A percentile compares a stretch with the other conserved stretches of the same genome.
phyloP scores from a whole-genome alignment of 2,113 vertebrate genomes.

The Caranx melampygus region DNA sequence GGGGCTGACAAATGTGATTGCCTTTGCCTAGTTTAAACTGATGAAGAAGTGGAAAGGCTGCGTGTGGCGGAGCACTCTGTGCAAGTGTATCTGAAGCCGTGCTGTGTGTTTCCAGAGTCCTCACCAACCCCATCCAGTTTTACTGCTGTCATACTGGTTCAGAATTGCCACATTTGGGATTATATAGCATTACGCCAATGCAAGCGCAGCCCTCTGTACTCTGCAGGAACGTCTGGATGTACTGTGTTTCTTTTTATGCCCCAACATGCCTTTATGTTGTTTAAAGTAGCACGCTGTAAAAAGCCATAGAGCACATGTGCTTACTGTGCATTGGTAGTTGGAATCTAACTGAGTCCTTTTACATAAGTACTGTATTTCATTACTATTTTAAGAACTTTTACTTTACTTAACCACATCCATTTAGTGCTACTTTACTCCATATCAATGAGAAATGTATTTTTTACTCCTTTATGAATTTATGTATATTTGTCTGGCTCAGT shows the following conservation, averaged over 20 bases:
- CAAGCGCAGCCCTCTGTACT: constrained; percentile 43
- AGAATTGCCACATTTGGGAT: constrained; percentile 57
- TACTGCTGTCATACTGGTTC: constrained; percentile 62
- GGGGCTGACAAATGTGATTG: constrained; percentile 39
- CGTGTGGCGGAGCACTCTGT: constrained; percentile 20
- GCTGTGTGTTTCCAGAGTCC: constrained; percentile 43
- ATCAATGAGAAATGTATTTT: not conserved
- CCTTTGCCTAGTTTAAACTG: constrained; percentile 53
- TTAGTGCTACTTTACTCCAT: not conserved
- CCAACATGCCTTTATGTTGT: constrained; percentile 1
- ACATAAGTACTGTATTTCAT: not conserved
- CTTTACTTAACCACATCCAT: too few species aligned
- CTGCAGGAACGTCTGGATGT: constrained; percentile 37
- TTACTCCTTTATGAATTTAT: not conserved
- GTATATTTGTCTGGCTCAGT: not conserved
- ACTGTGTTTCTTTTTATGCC: constrained; percentile 8
- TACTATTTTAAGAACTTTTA: not conserved
- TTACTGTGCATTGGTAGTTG: not conserved
- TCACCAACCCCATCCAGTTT: constrained; percentile 56
- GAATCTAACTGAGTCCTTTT: not conserved
- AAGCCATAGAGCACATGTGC: not conserved
- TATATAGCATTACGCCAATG: constrained; percentile 36
- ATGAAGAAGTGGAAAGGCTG: constrained; percentile 36
- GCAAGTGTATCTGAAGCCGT: constrained; percentile 17
- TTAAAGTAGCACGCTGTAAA: not conserved